Base-by-base conservation (phyloP, 2,113 vertebrate genomes). In the Aphyosemion australe region DNA sequence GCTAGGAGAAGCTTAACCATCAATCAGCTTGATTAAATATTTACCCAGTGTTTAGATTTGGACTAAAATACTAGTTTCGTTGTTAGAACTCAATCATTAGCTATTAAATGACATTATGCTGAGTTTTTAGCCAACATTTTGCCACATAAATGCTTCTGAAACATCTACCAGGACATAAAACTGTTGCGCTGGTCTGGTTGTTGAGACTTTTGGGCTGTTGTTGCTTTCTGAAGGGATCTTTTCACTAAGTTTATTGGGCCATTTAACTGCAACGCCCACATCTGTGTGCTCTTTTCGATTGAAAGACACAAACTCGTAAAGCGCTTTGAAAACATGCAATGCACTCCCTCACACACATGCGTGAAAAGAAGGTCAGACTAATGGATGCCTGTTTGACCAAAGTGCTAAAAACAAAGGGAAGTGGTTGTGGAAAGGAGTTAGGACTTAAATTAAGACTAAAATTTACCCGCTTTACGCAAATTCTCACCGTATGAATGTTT, bases 231-330 rank as follows among this genome's bases (percentile, higher is more conserved):
- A 84, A 76, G 83, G 76, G 83, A 69, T 83, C 84, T 85, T 90
- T 88, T 91, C 76, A 84, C 72, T 60, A 34, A 13, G 58, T 90
- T 90, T 88, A 91, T 89, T 86, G 78, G 82, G 62, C 80, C 70
- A 60, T 87, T 89, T 87, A 64, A 78, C 76, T 53, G 81, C 77
- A 75, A 78, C 67, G 46, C 84, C 80, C 86, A 86, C 60, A 50
- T 85, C 65, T 79, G 83, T 67, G 71, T 64, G 48, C 66, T 82
- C 61, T 72, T 54, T 55, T 57, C 53, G 58, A 66, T 64, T 56
- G 68, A 81, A 80, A 83, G 79, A 79, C 73, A 76, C 74, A 70
- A 65, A 76, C 69, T 84, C 60, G 61, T 86, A 87, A 88, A 87
- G 61, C 14, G 31, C 70, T 65, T 81, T 60, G 31, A 59, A 64